Evolutionary conservation across 1,140 invertebrate species (phyloP).

Genomic region (Drosophila cardini): DNA sequence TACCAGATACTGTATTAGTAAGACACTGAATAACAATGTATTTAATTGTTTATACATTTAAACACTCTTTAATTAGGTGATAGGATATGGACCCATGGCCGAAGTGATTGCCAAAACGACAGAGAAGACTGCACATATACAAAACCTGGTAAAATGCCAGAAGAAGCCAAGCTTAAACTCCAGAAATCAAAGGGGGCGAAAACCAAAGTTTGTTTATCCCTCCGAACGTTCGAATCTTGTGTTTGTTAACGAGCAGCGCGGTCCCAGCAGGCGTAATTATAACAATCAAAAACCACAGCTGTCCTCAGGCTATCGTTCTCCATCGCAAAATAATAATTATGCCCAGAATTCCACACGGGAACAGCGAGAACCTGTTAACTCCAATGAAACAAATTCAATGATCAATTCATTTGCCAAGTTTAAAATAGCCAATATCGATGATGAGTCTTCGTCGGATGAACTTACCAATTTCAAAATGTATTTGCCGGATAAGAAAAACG

Average conservation of each 20-base stretch:
- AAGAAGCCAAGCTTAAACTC: slow-evolving; percentile 31
- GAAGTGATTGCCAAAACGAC: slow-evolving; percentile 29
- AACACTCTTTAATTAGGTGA: slow-evolving; percentile 38
- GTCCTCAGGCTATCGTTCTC: background rate
- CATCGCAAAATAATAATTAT: background rate
- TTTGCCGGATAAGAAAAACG: background rate
- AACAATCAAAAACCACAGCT: background rate
- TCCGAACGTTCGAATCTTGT: slow-evolving; percentile 38
- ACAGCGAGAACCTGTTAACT: background rate
- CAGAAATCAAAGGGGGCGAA: background rate
- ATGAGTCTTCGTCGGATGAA: slow-evolving; percentile 5
- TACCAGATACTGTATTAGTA: slow-evolving; percentile 67
- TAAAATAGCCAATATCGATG: background rate
- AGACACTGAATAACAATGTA: background rate
- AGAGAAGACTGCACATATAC: slow-evolving; percentile 62
- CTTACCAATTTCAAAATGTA: background rate
- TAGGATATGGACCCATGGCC: slow-evolving; percentile 56
- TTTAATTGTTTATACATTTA: background rate
- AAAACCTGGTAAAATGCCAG: slow-evolving; percentile 52
- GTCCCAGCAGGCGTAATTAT: background rate
- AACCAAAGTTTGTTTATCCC: slow-evolving; percentile 12
- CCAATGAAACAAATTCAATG: background rate
- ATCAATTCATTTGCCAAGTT: slow-evolving; percentile 13
- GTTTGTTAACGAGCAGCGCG: slow-evolving; percentile 46
- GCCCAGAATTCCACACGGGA: background rate